These are phyloP conservation scores for Eudemis profundana DNA, from an alignment of 2,888 invertebrate genomes.

Conservation along the genomic window DNA sequence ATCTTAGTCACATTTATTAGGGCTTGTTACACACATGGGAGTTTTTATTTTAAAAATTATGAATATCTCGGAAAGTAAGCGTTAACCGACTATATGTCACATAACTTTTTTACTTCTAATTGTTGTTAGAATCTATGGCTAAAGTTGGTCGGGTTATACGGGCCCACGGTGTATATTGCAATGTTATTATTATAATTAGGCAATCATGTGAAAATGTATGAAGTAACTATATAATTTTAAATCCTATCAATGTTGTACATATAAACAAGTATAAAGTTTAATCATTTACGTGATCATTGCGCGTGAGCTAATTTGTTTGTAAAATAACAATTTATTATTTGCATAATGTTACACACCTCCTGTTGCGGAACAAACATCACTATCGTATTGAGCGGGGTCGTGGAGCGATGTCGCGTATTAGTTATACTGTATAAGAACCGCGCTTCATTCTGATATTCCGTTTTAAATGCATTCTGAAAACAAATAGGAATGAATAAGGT, in stretches of 20 bases:
- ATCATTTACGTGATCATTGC: background rate
- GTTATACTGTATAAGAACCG: slow-evolving; percentile 69
- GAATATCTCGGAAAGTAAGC: too few relatives aligned
- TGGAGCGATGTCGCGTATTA: slow-evolving; percentile 76
- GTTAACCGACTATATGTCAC: too few relatives aligned
- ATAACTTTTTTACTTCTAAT: too few relatives aligned
- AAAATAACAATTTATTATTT: slow-evolving; percentile 38
- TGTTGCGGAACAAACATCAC: slow-evolving; percentile 99
- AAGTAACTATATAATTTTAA: too few relatives aligned
- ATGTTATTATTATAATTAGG: too few relatives aligned
- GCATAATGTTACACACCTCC: slow-evolving; percentile 87
- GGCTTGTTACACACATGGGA: too few relatives aligned
- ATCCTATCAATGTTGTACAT: background rate
- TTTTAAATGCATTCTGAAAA: slow-evolving; percentile 75
- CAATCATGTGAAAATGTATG: too few relatives aligned
- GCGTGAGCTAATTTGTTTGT: slow-evolving; percentile 7
- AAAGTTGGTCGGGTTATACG: too few relatives aligned
- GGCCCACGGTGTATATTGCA: too few relatives aligned
- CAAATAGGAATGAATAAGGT: slow-evolving; percentile 45
- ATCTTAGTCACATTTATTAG: too few relatives aligned
- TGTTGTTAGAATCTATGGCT: too few relatives aligned
- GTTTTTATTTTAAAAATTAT: too few relatives aligned
- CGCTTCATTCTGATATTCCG: slow-evolving; percentile 75
- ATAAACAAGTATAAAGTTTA: background rate
- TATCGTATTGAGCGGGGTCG: slow-evolving; percentile 95